A percentile compares a stretch with the other conserved stretches of the same genome.
Evolutionary conservation across 2,113 vertebrate species (phyloP).

Genomic region (Quiscalus mexicanus): DNA sequence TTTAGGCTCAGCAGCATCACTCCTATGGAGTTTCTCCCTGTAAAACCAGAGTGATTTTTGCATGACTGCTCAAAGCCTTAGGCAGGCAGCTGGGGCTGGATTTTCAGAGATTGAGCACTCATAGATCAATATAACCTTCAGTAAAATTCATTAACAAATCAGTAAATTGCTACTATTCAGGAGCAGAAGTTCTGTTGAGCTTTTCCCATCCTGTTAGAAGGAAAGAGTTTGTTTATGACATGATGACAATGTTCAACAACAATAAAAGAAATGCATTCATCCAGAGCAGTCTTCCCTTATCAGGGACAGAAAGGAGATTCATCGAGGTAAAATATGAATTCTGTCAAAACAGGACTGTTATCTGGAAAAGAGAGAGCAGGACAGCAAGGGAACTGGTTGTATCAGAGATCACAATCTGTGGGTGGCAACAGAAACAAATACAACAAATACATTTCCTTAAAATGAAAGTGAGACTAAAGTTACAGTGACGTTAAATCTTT

Average conservation of each 20-base stretch:
- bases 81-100: not conserved
- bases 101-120: not conserved
- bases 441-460: not conserved
- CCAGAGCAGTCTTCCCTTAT: not conserved
- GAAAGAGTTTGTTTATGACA: not conserved
- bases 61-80: not conserved
- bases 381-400: not conserved
- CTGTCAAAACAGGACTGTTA: not conserved
- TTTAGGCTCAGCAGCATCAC: not conserved
- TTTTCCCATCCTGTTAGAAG: not conserved
- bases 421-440: not conserved
- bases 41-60: not conserved
- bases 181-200: not conserved
- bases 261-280: not conserved
- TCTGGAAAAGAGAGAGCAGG: not conserved
- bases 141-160: not conserved
- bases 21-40: not conserved
- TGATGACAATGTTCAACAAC: not conserved
- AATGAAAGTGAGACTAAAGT: not conserved
- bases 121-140: not conserved
- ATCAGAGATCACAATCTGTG: not conserved
- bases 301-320: not conserved
- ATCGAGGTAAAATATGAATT: not conserved
- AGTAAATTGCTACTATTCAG: not conserved
- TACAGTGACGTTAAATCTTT: not conserved